These are phyloP conservation scores for Cottoperca gobio DNA, from an alignment of 2,797 vertebrate species.

Conservation along the genomic window DNA sequence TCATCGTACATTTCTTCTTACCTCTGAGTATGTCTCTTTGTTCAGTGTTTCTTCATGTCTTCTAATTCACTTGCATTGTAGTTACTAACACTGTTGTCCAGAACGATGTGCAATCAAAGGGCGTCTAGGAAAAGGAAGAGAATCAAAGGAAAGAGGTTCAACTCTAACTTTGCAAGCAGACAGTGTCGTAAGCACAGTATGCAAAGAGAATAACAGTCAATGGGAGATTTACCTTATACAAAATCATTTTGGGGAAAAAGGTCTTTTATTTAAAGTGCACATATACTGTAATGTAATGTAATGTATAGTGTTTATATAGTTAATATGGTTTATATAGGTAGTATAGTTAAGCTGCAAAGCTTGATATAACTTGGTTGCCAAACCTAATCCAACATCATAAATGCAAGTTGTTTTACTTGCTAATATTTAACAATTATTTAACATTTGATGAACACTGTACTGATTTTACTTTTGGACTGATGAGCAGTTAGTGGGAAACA, in stretches of 20 bases:
- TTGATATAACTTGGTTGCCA: not conserved
- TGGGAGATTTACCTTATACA: not conserved
- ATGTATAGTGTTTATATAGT: not conserved
- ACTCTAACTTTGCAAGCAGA: not conserved
- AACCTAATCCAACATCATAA: not conserved
- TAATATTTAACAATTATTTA: not conserved
- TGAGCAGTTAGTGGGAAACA: not conserved
- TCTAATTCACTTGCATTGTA: constrained; percentile 16
- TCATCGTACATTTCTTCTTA: constrained; percentile 37
- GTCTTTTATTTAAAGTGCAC: not conserved
- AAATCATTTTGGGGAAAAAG: not conserved
- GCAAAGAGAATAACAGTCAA: not conserved
- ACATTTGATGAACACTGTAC: not conserved
- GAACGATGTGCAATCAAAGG: not conserved
- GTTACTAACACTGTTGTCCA: constrained; percentile 14
- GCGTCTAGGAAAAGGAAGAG: not conserved
- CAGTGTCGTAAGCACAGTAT: not conserved
- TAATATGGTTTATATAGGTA: too few species aligned
- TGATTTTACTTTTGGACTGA: not conserved
- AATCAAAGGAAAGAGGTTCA: constrained; percentile 15
- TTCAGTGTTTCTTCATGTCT: constrained; percentile 22
- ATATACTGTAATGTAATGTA: not conserved
- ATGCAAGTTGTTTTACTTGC: not conserved
- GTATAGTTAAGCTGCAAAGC: too few species aligned
- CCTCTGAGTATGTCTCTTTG: constrained; percentile 15